Evolutionary conservation across 2,888 invertebrate species (phyloP), one percentile per base, ranked within the genome.

Genomic region (Adelognathus sp.): DNA sequence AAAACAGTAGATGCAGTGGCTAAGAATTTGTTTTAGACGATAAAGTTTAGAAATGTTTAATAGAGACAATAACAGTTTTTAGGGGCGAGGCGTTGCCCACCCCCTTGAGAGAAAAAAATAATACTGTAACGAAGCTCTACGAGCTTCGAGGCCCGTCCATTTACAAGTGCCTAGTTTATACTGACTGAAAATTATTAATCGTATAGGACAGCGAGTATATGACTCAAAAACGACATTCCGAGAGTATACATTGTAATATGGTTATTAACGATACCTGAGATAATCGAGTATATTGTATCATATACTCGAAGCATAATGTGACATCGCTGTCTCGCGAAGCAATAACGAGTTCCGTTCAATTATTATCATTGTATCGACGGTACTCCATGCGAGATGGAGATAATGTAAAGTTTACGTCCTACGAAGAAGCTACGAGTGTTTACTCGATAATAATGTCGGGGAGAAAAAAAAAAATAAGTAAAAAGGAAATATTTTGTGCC

Each of bases 251-350:
- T 56, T 33, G 14, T 29, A 76, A 27, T 60, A 76, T 33, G 41
- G 41, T 31, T 54, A 63, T 36, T 63, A 44, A n/a, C 27, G 41
- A 39, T 54, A 31, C 29, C 54, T 16, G 7, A 50, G 36, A 72
- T 64, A 67, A 63, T 64, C 56, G 52, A 66, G 64, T 73, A 46
- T 16, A 80, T 61, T 80, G 18, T 46, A 58, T 63, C 73, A 50
- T 76, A 81, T 82, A 83, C 81, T 84, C 76, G 64, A 82, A 75
- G 82, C 84, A 87, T 84, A 85, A 86, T 86, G 72, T 83, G 79
- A 79, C 76, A 69, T 58, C 67, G 52, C 69, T 82, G 58, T 31
- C 39, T 82, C 73, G 52, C 71, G 74, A 66, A 21, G 67, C 54
- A 67, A 67, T 54, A 67, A 67, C 16, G 36, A 39, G 14, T 11